A percentile compares a stretch with the other conserved stretches of the same genome.
phyloP scores from a whole-genome alignment of 92 coral and sea anemone species.

The Pocillopora meandrina region DNA sequence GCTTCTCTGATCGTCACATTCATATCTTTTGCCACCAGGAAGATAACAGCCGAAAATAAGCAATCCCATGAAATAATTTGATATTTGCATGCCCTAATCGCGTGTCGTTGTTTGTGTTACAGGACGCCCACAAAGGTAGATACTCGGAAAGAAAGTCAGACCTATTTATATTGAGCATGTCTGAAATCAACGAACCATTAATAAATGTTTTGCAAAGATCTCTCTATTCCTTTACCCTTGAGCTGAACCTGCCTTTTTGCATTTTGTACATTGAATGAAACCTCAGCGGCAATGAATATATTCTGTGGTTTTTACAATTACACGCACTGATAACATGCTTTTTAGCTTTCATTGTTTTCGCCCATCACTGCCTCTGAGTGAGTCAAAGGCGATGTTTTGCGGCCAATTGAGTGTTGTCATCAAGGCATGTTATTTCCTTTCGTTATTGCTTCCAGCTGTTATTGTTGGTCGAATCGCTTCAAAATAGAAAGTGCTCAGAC shows the following conservation, averaged over 20 bases:
- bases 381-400: not conserved
- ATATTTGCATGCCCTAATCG: slow-evolving; percentile 14
- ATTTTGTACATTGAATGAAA: too few relatives aligned
- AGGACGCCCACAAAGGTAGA: not conserved
- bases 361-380: not conserved
- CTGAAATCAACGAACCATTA: too few relatives aligned
- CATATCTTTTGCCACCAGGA: not conserved
- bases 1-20: not conserved
- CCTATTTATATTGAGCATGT: too few relatives aligned
- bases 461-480: not conserved
- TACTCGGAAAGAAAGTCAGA: not conserved
- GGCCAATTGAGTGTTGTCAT: not conserved
- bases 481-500: not conserved
- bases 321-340: not conserved
- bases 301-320: not conserved
- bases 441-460: not conserved
- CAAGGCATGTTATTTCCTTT: not conserved
- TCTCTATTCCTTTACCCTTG: not conserved
- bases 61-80: slow-evolving; percentile 10
- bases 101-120: not conserved
- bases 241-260: too few relatives aligned
- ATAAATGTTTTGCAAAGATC: not conserved
- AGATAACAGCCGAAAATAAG: not conserved
- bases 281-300: not conserved
- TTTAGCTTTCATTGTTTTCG: not conserved